Conservation (phyloP, 2,888 invertebrate genomes). For the Agrochola litura region DNA sequence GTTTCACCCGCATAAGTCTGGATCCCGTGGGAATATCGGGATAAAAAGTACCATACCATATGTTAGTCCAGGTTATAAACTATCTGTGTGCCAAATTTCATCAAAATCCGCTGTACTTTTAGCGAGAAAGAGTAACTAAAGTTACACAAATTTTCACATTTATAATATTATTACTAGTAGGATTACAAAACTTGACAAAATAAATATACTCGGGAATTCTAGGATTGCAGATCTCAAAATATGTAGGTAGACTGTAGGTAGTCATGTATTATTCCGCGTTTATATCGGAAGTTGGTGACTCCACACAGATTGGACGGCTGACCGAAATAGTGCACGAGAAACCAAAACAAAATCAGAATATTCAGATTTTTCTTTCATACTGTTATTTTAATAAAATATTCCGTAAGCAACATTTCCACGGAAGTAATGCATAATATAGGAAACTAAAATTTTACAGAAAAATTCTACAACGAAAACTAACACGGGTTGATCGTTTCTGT, state of each 20-base stretch:
- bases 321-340: slow-evolving; percentile 43
- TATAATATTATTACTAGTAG: too few relatives aligned
- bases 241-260: slow-evolving; percentile 8
- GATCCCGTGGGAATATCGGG: too few relatives aligned
- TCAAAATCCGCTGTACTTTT: too few relatives aligned
- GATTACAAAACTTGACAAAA: not conserved
- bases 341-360: slow-evolving; percentile 40
- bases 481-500: slow-evolving; percentile 3
- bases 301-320: slow-evolving; percentile 45
- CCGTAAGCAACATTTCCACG: not conserved
- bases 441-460: slow-evolving; percentile 22
- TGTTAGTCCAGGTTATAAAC: too few relatives aligned
- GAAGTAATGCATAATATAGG: not conserved
- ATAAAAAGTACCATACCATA: too few relatives aligned
- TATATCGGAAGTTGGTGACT: slow-evolving; percentile 43
- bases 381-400: slow-evolving; percentile 50
- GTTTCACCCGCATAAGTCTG: too few relatives aligned
- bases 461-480: not conserved
- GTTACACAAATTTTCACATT: too few relatives aligned
- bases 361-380: slow-evolving; percentile 34
- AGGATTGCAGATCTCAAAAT: slow-evolving; percentile 22
- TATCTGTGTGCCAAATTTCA: too few relatives aligned
- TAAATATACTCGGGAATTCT: slow-evolving; percentile 4
- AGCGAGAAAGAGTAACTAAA: too few relatives aligned
- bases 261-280: slow-evolving; percentile 54